A percentile compares a stretch with the other conserved stretches of the same genome.
phyloP scores from a whole-genome alignment of 2,888 invertebrate genomes.

The Belgica antarctica region DNA sequence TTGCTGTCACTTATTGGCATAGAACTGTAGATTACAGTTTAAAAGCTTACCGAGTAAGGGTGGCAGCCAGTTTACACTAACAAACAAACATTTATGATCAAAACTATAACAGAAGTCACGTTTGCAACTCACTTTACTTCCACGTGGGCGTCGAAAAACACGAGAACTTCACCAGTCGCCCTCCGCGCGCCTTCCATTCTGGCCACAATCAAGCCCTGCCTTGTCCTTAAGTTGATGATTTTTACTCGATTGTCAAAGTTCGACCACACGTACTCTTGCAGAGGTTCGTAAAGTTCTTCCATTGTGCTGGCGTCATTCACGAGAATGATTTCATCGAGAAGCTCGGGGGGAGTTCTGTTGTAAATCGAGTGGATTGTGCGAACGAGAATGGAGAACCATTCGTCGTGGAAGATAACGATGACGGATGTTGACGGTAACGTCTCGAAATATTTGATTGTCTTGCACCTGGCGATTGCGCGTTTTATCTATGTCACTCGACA shows the following conservation, averaged over 20 bases:
- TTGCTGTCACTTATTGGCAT: too few relatives aligned
- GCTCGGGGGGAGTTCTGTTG: conserved; percentile 17
- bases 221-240: conserved; percentile 71
- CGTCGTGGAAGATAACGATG: conserved; percentile 36
- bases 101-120: too few relatives aligned
- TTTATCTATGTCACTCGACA: background rate
- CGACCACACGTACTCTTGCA: conserved; percentile 53
- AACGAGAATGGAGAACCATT: background rate
- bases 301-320: conserved; percentile 58
- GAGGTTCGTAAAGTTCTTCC: conserved; percentile 55
- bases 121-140: too few relatives aligned
- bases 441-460: conserved; percentile 29
- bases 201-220: conserved; percentile 87
- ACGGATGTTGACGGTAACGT: conserved; percentile 12
- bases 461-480: conserved; percentile 2
- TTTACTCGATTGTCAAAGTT: conserved; percentile 58
- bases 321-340: conserved; percentile 53
- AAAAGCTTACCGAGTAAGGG: conserved; percentile 55
- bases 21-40: too few relatives aligned
- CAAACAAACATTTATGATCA: too few relatives aligned
- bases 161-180: conserved; percentile 79
- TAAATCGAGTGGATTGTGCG: conserved; percentile 30
- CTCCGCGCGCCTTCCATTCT: conserved; percentile 81
- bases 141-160: conserved; percentile 92
- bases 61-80: conserved; percentile 65